These are phyloP conservation scores for Diploptera punctata DNA, from an alignment of 2,888 invertebrate species.

Conservation along the genomic window DNA sequence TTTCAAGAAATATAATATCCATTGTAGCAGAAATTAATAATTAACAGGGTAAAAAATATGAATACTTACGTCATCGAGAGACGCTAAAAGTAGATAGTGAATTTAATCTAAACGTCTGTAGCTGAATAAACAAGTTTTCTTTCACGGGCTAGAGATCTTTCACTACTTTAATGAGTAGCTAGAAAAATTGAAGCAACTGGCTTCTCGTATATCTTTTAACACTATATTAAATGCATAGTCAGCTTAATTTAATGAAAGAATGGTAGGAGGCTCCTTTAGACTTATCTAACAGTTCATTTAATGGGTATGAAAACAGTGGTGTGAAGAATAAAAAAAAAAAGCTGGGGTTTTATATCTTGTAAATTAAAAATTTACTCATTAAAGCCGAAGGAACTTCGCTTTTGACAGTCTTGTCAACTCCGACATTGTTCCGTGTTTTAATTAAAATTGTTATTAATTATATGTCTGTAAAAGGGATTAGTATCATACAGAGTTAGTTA, in stretches of 20 bases:
- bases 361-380: conserved; percentile 28
- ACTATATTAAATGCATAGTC: background rate
- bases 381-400: background rate
- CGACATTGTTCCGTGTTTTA: conserved; percentile 3
- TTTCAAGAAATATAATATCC: no score
- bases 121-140: no score
- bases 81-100: no score
- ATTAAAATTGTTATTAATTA: conserved; percentile 10
- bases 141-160: no score
- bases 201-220: background rate
- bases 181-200: no score
- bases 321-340: background rate
- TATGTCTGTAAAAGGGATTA: background rate
- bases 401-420: conserved; percentile 7
- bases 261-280: background rate
- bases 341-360: background rate
- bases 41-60: no score
- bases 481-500: background rate
- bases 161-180: no score
- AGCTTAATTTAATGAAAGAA: background rate
- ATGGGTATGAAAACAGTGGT: background rate
- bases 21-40: no score
- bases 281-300: background rate
- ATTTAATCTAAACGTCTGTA: no score
- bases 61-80: no score